Percentiles rank a stretch among this genome's conserved stretches.
phyloP scores from a whole-genome alignment of 2,113 vertebrate species.

The Eubucco bourcierii region DNA sequence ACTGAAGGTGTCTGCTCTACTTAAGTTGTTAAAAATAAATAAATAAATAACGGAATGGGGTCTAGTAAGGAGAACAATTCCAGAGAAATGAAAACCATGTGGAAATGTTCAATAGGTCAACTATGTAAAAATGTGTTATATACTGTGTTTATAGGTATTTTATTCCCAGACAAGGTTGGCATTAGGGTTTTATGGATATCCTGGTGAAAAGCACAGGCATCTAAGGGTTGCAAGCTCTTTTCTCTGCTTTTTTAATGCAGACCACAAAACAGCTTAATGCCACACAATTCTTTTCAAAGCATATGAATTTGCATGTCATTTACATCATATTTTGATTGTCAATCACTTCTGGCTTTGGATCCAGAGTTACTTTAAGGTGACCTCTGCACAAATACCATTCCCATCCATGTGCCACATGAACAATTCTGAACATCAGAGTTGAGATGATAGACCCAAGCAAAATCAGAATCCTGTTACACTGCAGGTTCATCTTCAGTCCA shows the following conservation, averaged over 20 bases:
- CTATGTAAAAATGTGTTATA: constrained; percentile 68
- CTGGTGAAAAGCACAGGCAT: constrained; percentile 27
- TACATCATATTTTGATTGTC: not conserved
- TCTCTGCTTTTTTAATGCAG: not conserved
- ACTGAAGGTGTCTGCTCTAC: constrained; percentile 73
- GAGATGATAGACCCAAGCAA: not conserved
- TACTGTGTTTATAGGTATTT: constrained; percentile 67
- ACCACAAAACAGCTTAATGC: not conserved
- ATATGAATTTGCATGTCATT: not conserved
- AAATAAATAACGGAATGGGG: constrained; percentile 10
- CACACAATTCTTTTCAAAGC: not conserved
- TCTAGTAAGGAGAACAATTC: constrained; percentile 65
- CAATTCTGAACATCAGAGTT: not conserved
- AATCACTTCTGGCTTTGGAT: not conserved
- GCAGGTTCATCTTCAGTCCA: not conserved
- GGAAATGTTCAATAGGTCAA: constrained; percentile 69
- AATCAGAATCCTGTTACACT: not conserved
- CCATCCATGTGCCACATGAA: not conserved
- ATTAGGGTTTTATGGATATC: constrained; percentile 56
- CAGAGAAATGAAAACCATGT: constrained; percentile 74
- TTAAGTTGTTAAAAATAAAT: constrained; percentile 50
- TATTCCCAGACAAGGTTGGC: constrained; percentile 55
- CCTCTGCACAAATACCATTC: not conserved
- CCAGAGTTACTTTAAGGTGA: not conserved
- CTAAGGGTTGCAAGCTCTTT: not conserved